These are phyloP conservation scores for Catagonus wagneri DNA, from an alignment of 2,113 vertebrate genomes.

Conservation along the genomic window DNA sequence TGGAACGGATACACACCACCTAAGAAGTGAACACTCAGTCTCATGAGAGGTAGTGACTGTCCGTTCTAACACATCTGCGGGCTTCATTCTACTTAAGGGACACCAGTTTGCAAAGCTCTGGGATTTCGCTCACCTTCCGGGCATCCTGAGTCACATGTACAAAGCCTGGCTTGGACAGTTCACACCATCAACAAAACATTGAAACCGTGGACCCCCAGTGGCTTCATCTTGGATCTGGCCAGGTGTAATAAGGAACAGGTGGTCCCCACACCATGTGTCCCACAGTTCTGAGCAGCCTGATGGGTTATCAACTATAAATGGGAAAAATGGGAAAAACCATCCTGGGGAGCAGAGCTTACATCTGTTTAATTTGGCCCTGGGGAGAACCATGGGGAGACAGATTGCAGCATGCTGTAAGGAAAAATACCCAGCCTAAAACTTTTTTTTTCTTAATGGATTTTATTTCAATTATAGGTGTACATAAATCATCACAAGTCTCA, in stretches of 20 bases:
- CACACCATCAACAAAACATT: rapidly evolving
- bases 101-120: background rate
- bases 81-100: background rate
- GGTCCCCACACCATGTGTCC: too few relatives aligned
- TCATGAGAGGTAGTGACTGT: background rate
- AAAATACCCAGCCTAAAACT: background rate
- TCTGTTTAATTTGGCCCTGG: background rate
- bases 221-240: background rate
- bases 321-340: background rate
- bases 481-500: too few relatives aligned
- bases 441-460: too few relatives aligned
- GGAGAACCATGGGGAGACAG: background rate
- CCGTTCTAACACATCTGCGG: rapidly evolving
- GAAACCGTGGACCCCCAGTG: background rate
- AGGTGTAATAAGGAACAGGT: background rate
- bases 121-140: background rate
- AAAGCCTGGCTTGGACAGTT: background rate
- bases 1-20: rapidly evolving
- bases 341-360: background rate
- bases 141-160: rapidly evolving
- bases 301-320: too few relatives aligned
- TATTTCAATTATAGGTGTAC: too few relatives aligned
- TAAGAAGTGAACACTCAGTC: background rate
- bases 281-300: background rate
- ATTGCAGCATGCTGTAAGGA: background rate